These are phyloP conservation scores for Beaufortia kweichowensis DNA, from an alignment of 2,113 vertebrate genomes.

Conservation along the genomic window DNA sequence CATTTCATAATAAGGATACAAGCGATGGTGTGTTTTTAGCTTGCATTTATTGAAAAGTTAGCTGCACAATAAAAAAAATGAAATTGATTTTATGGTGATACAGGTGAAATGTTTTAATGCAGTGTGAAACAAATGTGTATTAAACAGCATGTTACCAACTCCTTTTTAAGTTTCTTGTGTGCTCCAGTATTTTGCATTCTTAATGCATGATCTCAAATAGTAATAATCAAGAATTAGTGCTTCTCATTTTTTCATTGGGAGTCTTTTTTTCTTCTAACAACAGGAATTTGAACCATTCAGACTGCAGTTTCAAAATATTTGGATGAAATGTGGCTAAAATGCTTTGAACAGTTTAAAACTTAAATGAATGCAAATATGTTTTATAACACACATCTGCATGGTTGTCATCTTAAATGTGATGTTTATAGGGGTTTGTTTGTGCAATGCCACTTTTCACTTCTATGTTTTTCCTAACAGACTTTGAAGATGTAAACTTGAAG, in stretches of 20 bases:
- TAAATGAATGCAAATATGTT: not conserved
- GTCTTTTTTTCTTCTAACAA: not conserved
- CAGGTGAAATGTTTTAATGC: no score
- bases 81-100: no score
- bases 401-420: not conserved
- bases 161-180: no score
- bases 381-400: not conserved
- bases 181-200: no score
- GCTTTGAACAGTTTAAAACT: not conserved
- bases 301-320: not conserved
- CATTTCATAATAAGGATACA: no score
- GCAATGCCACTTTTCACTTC: not conserved
- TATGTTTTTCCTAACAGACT: not conserved
- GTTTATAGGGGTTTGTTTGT: not conserved
- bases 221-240: not conserved
- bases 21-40: no score
- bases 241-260: not conserved
- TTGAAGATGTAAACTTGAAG: conserved; percentile 9
- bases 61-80: no score
- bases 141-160: no score
- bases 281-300: not conserved
- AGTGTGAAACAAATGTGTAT: no score
- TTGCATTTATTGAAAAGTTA: no score
- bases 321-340: no score
- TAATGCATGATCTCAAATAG: not conserved